Evolutionary conservation across 1,140 invertebrate genomes (phyloP), one percentile per base, ranked within the genome.

Genomic region (Radopholus similis): DNA sequence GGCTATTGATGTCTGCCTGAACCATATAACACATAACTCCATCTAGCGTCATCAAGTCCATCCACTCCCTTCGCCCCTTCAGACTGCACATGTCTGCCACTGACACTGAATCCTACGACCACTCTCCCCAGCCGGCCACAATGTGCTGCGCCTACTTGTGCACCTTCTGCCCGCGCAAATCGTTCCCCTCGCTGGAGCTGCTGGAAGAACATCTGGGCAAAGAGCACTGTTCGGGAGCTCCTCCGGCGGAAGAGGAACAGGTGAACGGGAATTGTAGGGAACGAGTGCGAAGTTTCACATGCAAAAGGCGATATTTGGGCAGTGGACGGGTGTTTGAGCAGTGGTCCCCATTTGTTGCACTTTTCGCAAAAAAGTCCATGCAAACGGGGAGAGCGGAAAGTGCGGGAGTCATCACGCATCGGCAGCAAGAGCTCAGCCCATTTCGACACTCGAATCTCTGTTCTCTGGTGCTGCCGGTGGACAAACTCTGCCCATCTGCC

Each of bases 111-210:
- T n/a, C n/a, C n/a, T n/a, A n/a, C n/a, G n/a, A n/a, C n/a, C n/a
- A n/a, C n/a, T n/a, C n/a, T n/a, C n/a, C n/a, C n/a, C n/a, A 51
- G 23, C 30, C 15, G n/a, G 13, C 44, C n/a, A 21, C 44, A 23
- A n/a, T 23, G 9, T 60, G 37, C 8, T 60, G 58, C 28, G 58
- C 58, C 18, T 60, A 47, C 42, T 60, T 60, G 30, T 60, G 58
- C 30, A 38, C 40, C 18, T 38, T 37, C 23, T 60, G 58, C 18
- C 59, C 59, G 18, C 21, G 59, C 32, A 30, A 9, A 21, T 62
- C 59, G 40, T 62, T 62, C 32, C 37, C 26, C 18, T 40, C 35
- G 21, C 40, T 62, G 59, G 59, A 62, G 9, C 32, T 40, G 23
- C 47, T 62, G 59, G 59, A 62, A 49, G 44, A n/a, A 51, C 47